Base-by-base conservation (phyloP, 2,888 invertebrate genomes). In the Rutpela maculata region DNA sequence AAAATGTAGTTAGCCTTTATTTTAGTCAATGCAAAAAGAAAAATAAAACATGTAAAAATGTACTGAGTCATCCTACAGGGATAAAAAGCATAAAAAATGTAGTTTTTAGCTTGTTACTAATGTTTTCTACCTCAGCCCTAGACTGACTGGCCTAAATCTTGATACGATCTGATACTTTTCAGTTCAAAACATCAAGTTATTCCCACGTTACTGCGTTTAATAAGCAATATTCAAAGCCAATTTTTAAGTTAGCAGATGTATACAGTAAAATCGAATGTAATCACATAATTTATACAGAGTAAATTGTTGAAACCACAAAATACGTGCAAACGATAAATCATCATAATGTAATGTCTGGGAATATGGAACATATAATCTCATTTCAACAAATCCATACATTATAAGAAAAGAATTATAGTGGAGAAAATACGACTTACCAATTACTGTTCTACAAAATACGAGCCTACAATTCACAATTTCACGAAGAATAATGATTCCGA, bases 251-350 rank as follows among this genome's bases (percentile, higher is more conserved):
- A n/a, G n/a, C 50, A n/a, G 12, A 50, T 50, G 50, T 7, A n/a
- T 4, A 50, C 3, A 17, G 1, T 50, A n/a, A n/a, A 7, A 50
- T 50, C 4, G 50, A 50, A n/a, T n/a, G 50, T 50, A 50, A 50
- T 50, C 50, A 50, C n/a, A 50, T 50, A 50, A 50, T 50, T 50
- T 50, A 50, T 15, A n/a, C n/a, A n/a, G n/a, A 50, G n/a, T n/a
- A 50, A 50, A 6, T 15, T n/a, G 50, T 50, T 15, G 50, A 50
- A 50, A 50, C 50, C n/a, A n/a, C 12, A 50, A 50, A 15, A 50
- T 50, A 43, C 50, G n/a, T 50, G 50, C n/a, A 5, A n/a, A 50
- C n/a, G 12, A n/a, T 50, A 50, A 50, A 50, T 4, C 50, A 50
- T n/a, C 4, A 50, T 50, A 50, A n/a, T 50, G 5, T 15, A 15